A percentile compares a stretch with the other conserved stretches of the same genome.
These are phyloP conservation scores for Pseudococcus viburni DNA, from an alignment of 2,888 invertebrate species.

Conservation along the genomic window DNA sequence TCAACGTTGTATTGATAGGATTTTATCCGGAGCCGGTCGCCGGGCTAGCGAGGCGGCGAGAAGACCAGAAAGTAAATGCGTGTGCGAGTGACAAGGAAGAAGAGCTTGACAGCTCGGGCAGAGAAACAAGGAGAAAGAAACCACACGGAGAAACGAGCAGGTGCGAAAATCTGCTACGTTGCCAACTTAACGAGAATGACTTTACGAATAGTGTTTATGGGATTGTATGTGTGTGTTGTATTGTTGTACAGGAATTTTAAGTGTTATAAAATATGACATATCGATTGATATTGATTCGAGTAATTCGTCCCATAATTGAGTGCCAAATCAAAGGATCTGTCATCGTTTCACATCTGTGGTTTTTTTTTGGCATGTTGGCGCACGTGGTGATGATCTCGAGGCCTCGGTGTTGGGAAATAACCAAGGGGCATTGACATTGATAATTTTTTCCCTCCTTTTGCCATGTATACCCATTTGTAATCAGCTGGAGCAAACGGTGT, in stretches of 20 bases:
- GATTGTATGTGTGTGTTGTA: not conserved
- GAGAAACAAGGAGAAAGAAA: not conserved
- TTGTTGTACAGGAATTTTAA: not conserved
- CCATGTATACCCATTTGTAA: not conserved
- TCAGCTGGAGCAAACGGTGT: not conserved
- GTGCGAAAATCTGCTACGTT: conserved; percentile 50
- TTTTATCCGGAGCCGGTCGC: conserved; percentile 31
- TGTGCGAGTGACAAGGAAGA: conserved; percentile 24
- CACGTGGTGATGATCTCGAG: conserved; percentile 1
- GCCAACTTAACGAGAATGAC: conserved; percentile 34
- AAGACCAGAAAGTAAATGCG: conserved; percentile 28
- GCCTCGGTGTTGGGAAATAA: not conserved
- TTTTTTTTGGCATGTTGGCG: not conserved
- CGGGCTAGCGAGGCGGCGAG: not conserved
- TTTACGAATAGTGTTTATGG: not conserved
- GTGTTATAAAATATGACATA: not conserved
- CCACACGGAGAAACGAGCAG: conserved; percentile 43
- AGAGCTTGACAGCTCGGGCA: not conserved
- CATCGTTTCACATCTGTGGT: too few relatives aligned
- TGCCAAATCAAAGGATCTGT: not conserved
- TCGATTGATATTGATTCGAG: not conserved
- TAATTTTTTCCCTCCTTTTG: not conserved
- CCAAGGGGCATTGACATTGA: not conserved
- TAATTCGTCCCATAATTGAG: not conserved
- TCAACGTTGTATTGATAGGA: conserved; percentile 16